Percentiles rank a stretch among this genome's conserved stretches.
These are phyloP conservation scores for Branchipolynoe longqiensis DNA, from an alignment of 2,888 invertebrate genomes.

Conservation along the genomic window DNA sequence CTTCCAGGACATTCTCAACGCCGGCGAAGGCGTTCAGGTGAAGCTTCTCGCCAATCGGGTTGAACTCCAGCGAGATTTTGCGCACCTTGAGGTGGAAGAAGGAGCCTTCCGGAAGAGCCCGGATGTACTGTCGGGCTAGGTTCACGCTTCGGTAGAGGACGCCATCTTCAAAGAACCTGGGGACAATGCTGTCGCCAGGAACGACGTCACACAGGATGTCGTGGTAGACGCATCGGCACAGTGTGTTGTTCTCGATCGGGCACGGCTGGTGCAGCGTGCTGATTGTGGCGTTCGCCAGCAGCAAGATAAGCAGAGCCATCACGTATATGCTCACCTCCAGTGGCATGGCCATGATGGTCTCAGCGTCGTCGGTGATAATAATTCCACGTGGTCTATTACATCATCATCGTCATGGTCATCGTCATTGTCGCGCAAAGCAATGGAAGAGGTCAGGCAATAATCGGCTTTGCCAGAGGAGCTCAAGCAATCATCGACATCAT, in stretches of 20 bases:
- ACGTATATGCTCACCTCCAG: constrained; percentile 30
- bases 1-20: constrained; percentile 62
- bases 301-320: constrained; percentile 28
- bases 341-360: neutral
- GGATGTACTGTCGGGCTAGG: constrained; percentile 62
- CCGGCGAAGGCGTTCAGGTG: constrained; percentile 65
- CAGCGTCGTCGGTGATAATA: constrained; percentile 10
- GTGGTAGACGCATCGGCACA: constrained; percentile 36
- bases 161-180: constrained; percentile 59
- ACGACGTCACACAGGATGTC: constrained; percentile 53
- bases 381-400: neutral
- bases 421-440: neutral
- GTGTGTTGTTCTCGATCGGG: constrained; percentile 53
- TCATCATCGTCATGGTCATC: neutral
- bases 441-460: no score
- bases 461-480: neutral
- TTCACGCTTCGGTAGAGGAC: constrained; percentile 62
- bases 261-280: constrained; percentile 36
- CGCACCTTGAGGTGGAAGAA: constrained; percentile 64
- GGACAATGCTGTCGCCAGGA: constrained; percentile 51
- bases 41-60: constrained; percentile 64
- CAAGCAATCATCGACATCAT: neutral
- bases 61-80: constrained; percentile 66
- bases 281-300: constrained; percentile 41
- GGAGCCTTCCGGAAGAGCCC: constrained; percentile 60